Conservation (phyloP, 2,113 vertebrate species). For the Rousettus leschenaultii region DNA sequence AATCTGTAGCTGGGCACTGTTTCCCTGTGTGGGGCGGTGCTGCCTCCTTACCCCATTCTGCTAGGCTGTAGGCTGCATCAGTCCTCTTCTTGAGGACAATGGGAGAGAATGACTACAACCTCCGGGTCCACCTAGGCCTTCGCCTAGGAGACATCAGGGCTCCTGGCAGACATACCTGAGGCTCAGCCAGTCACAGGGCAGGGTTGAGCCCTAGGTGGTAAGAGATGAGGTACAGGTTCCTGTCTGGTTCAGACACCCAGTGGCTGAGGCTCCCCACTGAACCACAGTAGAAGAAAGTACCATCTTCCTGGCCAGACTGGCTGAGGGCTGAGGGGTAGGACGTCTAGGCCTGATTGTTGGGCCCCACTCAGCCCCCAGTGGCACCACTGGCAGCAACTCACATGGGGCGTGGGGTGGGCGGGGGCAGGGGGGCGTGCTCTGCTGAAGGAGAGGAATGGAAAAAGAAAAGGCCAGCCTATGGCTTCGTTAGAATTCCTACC, state of each 20-base stretch:
- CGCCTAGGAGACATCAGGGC: not conserved
- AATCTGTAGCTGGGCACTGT: not conserved
- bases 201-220: not conserved
- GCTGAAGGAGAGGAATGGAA: not conserved
- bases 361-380: not conserved
- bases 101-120: not conserved
- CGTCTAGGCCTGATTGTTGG: not conserved
- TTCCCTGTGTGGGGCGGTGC: not conserved
- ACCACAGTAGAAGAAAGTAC: not conserved
- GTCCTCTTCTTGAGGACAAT: not conserved
- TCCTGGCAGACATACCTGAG: not conserved
- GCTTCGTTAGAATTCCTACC: constrained; percentile 84
- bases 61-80: not conserved
- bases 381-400: not conserved
- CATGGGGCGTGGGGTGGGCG: too few species aligned
- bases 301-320: not conserved
- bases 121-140: not conserved
- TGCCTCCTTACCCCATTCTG: not conserved
- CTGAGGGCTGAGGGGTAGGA: not conserved
- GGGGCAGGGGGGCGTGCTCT: not conserved
- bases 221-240: not conserved
- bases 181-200: not conserved
- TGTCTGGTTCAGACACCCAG: not conserved
- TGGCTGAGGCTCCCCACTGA: not conserved
- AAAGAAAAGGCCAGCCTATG: not conserved